Evolutionary conservation across 2,113 vertebrate genomes (phyloP).

Genomic region (Cephalopholis sonnerati): DNA sequence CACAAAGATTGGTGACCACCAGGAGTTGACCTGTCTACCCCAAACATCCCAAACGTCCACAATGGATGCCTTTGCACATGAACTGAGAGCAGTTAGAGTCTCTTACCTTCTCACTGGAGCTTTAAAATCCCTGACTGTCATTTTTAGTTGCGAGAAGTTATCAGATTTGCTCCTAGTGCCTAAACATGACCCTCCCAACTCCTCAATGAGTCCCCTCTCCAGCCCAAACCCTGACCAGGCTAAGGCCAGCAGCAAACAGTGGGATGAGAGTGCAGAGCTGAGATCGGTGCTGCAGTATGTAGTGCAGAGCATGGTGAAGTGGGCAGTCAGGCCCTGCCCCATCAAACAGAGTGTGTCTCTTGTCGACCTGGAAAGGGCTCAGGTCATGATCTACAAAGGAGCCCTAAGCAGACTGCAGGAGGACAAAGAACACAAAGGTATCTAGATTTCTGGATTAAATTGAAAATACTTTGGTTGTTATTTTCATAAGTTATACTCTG

Average conservation of each 20-base stretch:
- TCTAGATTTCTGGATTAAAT: neutral
- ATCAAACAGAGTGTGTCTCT: slow-evolving; percentile 84
- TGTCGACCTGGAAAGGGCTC: slow-evolving; percentile 86
- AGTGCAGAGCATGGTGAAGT: slow-evolving; percentile 88
- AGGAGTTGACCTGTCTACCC: slow-evolving; percentile 45
- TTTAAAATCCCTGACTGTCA: slow-evolving; percentile 84
- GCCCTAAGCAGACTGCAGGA: slow-evolving; percentile 79
- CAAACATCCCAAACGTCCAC: slow-evolving; percentile 56
- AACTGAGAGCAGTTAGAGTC: slow-evolving; percentile 82
- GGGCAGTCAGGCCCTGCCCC: slow-evolving; percentile 86
- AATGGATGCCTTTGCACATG: slow-evolving; percentile 77
- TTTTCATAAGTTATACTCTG: neutral
- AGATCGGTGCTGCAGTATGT: slow-evolving; percentile 85
- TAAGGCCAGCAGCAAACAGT: slow-evolving; percentile 44
- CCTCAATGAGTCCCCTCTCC: slow-evolving; percentile 40
- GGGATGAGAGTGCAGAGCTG: slow-evolving; percentile 82
- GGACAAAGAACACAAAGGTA: slow-evolving; percentile 84
- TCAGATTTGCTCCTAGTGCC: slow-evolving; percentile 82
- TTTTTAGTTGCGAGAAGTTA: slow-evolving; percentile 84
- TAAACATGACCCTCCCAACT: slow-evolving; percentile 58
- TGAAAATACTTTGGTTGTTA: neutral
- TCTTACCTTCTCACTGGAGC: slow-evolving; percentile 86
- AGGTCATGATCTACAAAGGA: slow-evolving; percentile 87
- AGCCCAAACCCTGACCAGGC: slow-evolving; percentile 62
- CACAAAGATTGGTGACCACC: slow-evolving; percentile 54